A percentile compares a stretch with the other conserved stretches of the same genome.
phyloP scores from a whole-genome alignment of 2,797 vertebrate genomes.

The Periophthalmus magnuspinnatus region DNA sequence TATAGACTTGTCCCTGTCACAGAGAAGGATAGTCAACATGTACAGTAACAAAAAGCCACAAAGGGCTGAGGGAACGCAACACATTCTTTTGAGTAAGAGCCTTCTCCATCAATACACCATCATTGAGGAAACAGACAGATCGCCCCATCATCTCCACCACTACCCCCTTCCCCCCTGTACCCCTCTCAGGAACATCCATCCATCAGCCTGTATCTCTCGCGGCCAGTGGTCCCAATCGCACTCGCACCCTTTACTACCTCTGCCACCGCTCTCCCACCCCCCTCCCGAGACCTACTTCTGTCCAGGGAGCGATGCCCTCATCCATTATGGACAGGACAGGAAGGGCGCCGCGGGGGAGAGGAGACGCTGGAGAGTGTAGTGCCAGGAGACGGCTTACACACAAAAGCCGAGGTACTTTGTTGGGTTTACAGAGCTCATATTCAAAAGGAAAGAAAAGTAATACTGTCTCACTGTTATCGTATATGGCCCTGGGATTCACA shows the following conservation, averaged over 20 bases:
- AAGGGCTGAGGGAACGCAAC: conserved; percentile 14
- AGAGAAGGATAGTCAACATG: conserved; percentile 12
- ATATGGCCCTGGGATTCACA: neutral
- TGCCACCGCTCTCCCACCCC: conserved; percentile 27
- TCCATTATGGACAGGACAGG: conserved; percentile 61
- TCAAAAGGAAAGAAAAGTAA: neutral
- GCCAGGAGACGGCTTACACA: conserved; percentile 15
- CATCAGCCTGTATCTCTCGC: conserved; percentile 67
- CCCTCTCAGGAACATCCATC: conserved; percentile 39
- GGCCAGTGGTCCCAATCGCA: conserved; percentile 47
- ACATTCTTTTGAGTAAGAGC: conserved; percentile 43
- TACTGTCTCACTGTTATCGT: neutral
- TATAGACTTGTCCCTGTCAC: conserved; percentile 11
- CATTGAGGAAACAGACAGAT: conserved; percentile 61
- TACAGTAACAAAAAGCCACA: conserved; percentile 15
- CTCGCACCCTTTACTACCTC: conserved; percentile 52
- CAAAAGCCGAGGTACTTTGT: neutral
- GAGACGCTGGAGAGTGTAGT: conserved; percentile 34
- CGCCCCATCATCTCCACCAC: conserved; percentile 29
- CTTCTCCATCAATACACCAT: conserved; percentile 62
- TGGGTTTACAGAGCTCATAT: neutral
- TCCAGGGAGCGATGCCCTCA: conserved; percentile 65
- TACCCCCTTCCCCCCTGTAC: conserved; percentile 20
- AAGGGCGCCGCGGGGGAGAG: conserved; percentile 8
- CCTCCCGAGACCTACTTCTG: conserved; percentile 73